Evolutionary conservation across 2,113 vertebrate species (phyloP), one percentile per base, ranked within the genome.

Genomic region (Cryptotis parvus): DNA sequence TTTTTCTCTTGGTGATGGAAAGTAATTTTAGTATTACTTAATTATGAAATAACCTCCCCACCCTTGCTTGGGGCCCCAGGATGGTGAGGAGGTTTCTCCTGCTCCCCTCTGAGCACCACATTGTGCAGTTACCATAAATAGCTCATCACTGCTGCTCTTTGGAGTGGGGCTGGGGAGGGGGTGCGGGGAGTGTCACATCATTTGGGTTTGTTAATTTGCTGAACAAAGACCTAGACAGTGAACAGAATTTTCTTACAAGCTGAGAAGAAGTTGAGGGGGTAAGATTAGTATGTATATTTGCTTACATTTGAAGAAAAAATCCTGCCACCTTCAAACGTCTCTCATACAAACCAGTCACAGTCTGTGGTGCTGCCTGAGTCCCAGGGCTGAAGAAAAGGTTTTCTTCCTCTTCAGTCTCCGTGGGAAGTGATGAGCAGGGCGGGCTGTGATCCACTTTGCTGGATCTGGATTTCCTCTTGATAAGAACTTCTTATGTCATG

Each of bases 1-100:
- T 70, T 89, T n/a, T 74, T 80, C 66, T 84, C 55, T 73, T 20
- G 29, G 45, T 70, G 66, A 58, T 66, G 41, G 39, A 63, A 27
- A 91, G 75, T 81, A 80, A 81, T 86, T 65, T 35, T 58, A 76
- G 65, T 65, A 18, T 91, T 70, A 84, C 16, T 91, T 93, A 35
- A 35, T 88, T 75, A 39, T 68, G 41, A 89, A 84, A 33, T 45
- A 66, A 65, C 24, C 35, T 43, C 52, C 78, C 69, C 66, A 10
- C 2, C 27, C 29, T 76, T 18, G 35, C 37, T 49, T 3, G 18
- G 49, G 75, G 45, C 61, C 37, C 55, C 9, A 16, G 8, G 35
- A 16, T 22, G 37, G 18, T 16, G 41, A 35, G 37, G 9, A 3
- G 70, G 4, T 52, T 16, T 39, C 81, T 77, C n/a, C 9, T 22